Evolutionary conservation across 1,140 invertebrate genomes (phyloP).

Genomic region (Panagrolaimus sp.): DNA sequence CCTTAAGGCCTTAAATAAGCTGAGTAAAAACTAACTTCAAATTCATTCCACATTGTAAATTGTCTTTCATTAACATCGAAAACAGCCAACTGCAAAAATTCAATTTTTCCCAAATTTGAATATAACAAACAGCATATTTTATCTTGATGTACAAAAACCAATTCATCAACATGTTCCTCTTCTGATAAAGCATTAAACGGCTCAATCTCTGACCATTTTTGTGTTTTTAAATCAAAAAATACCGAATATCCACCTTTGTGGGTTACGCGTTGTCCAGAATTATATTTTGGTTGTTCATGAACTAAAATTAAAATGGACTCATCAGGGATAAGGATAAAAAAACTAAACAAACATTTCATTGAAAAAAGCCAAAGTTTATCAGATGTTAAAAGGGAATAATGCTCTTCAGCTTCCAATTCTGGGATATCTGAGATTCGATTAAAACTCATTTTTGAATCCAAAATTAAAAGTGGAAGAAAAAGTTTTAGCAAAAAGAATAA

Average conservation of each 20-base stretch:
- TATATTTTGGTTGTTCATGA: slow-evolving; percentile 6
- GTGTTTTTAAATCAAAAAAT: slow-evolving; percentile 2
- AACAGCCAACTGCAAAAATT: slow-evolving; percentile 7
- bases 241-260: slow-evolving; percentile 13
- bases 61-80: slow-evolving; percentile 6
- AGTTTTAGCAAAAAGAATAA: no score
- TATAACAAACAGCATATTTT: slow-evolving; percentile 1
- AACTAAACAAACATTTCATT: not conserved
- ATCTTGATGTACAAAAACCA: not conserved
- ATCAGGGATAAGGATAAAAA: not conserved
- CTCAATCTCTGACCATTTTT: slow-evolving; percentile 2
- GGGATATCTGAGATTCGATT: not conserved
- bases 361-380: slow-evolving; percentile 8
- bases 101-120: slow-evolving; percentile 2
- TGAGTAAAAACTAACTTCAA: not conserved
- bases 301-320: not conserved
- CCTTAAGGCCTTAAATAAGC: no score
- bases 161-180: slow-evolving; percentile 5
- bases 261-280: not conserved
- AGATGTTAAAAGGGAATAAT: not conserved
- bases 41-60: slow-evolving; percentile 6
- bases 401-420: not conserved
- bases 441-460: not conserved
- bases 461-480: no score
- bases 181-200: not conserved